Evolutionary conservation across 2,113 vertebrate genomes (phyloP).

Genomic region (Microtus oregoni): DNA sequence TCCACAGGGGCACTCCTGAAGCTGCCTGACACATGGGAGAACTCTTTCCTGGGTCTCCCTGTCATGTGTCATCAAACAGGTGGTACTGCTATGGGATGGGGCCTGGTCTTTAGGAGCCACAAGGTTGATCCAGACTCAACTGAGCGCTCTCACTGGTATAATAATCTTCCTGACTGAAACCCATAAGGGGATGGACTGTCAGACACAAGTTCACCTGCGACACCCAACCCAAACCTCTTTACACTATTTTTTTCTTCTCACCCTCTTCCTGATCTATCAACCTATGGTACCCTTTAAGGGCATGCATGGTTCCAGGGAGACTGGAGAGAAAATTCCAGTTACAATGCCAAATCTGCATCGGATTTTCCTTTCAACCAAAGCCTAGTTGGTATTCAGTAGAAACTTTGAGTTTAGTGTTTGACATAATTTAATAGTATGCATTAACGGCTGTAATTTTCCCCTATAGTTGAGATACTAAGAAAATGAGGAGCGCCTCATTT

Average conservation of each 20-base stretch:
- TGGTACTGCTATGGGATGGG: not conserved
- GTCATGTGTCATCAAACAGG: not conserved
- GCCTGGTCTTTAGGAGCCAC: not conserved
- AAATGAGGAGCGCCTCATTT: constrained; percentile 37
- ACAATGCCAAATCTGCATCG: not conserved
- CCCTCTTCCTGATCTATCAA: not conserved
- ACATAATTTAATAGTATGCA: constrained; percentile 64
- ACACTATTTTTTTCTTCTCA: not conserved
- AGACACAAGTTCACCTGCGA: fast-evolving
- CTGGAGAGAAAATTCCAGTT: not conserved
- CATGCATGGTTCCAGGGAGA: not conserved
- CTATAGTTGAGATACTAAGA: constrained; percentile 58
- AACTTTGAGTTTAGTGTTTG: constrained; percentile 56
- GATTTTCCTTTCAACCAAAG: constrained; percentile 54
- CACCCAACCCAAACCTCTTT: not conserved
- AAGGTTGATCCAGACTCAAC: not conserved
- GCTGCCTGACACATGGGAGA: not conserved
- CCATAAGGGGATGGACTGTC: too few relatives aligned
- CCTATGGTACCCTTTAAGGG: not conserved
- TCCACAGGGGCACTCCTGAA: not conserved
- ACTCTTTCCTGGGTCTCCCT: not conserved
- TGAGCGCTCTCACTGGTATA: fast-evolving
- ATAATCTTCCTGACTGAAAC: not conserved
- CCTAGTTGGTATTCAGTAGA: constrained; percentile 61
- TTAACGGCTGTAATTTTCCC: constrained; percentile 71